Evolutionary conservation across 2,113 vertebrate genomes (phyloP).

Genomic region (Thymallus thymallus): DNA sequence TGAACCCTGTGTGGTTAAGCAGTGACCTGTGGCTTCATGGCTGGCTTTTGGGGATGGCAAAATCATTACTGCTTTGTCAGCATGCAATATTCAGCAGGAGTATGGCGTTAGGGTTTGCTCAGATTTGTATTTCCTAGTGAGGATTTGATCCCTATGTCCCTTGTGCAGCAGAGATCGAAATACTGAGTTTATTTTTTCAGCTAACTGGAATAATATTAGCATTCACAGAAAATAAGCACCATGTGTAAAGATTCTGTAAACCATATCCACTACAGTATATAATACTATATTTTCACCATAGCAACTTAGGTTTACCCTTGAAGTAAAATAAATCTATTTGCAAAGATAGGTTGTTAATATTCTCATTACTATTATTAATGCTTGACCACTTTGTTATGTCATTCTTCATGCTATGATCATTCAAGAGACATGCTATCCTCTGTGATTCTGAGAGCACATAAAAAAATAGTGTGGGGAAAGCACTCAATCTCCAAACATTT

Average conservation of each 20-base stretch:
- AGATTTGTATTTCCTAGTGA: slow-evolving; percentile 41
- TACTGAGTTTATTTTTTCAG: neutral
- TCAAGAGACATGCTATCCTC: neutral
- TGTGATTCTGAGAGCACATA: neutral
- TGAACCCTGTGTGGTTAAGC: slow-evolving; percentile 69
- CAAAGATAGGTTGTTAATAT: neutral
- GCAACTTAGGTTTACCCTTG: neutral
- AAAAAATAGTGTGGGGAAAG: neutral
- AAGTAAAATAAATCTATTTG: slow-evolving; percentile 1
- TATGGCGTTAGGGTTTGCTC: slow-evolving; percentile 37
- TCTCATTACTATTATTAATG: neutral
- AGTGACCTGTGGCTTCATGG: slow-evolving; percentile 65
- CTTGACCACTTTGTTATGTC: too few species aligned
- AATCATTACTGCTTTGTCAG: slow-evolving; percentile 74
- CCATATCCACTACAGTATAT: neutral
- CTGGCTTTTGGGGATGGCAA: slow-evolving; percentile 51
- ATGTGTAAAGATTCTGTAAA: slow-evolving; percentile 1
- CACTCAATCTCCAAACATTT: neutral
- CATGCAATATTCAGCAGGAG: slow-evolving; percentile 61
- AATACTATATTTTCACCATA: neutral
- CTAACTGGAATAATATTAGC: slow-evolving; percentile 7
- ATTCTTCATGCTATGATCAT: neutral
- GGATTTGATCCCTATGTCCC: slow-evolving; percentile 41
- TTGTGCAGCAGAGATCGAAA: slow-evolving; percentile 35
- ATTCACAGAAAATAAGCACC: slow-evolving; percentile 15